Evolutionary conservation across 2,888 invertebrate species (phyloP), one percentile per base, ranked within the genome.

Genomic region (Eristalis arbustorum): DNA sequence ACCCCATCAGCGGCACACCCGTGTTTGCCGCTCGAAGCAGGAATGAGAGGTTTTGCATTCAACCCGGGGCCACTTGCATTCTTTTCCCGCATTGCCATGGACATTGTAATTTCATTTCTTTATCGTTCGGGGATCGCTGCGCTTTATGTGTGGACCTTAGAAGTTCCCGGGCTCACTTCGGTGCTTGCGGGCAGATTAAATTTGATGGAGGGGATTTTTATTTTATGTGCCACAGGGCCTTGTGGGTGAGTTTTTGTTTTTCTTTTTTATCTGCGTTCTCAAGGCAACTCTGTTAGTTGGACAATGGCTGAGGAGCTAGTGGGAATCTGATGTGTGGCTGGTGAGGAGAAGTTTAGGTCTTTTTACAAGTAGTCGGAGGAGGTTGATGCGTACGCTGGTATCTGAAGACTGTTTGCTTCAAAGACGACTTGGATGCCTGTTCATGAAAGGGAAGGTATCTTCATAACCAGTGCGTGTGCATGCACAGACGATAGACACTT

Each of bases 91-190:
- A 87, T 75, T 68, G 63, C 87, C 71, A 73, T 83, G 82, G 87
- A 87, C 83, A 87, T 79, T 87, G 87, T 87, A 75, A 68, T 83
- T 83, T 64, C 37, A 75, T 22, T 74, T 74, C 67, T 61, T 82
- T 75, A 75, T 74, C 71, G 73, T 49, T 68, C 11, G 62, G 37
- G 78, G 59, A 78, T 87, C 83, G 87, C 78, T 77, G 75, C 75
- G 66, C 72, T 83, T 79, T 75, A 77, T 71, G 34, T 6, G 78
- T 23, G 62, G 22, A 23, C n/a, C 72, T 56, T 61, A 64, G 40
- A 73, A 81, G 61, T 73, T 81, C 63, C 63, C 59, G 25, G 59
- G 25, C 23, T 59, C 4, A 18, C 23, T 23, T 23, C 23, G 13
- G 4, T 59, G 25, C 23, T 23, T 13, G 23, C 1, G 11, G 23